Evolutionary conservation across 2,113 vertebrate species (phyloP).

Genomic region (Todiramphus chloris): DNA sequence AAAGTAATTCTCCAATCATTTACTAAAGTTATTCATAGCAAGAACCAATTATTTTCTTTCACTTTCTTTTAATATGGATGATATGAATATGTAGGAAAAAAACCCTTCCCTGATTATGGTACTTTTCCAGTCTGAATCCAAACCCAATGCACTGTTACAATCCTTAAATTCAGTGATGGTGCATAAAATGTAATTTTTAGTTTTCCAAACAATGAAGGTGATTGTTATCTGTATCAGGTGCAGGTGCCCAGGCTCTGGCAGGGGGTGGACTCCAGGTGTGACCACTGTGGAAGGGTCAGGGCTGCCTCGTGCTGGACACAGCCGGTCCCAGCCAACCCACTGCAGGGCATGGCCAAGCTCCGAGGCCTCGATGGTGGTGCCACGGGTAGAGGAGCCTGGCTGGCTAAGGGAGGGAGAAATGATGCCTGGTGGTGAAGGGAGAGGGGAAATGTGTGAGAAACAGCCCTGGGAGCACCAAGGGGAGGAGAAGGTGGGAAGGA

Average conservation of each 20-base stretch:
- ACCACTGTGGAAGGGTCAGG: not conserved
- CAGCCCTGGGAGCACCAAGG: not conserved
- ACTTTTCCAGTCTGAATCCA: not conserved
- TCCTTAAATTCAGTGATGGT: not conserved
- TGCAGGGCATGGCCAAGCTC: not conserved
- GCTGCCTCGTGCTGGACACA: not conserved
- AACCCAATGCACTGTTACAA: not conserved
- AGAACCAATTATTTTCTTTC: not conserved
- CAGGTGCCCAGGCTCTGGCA: accelerated
- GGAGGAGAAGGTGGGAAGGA: too few relatives aligned
- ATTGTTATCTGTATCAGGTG: not conserved
- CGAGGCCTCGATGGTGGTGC: not conserved
- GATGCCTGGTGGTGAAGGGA: not conserved
- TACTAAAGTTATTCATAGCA: not conserved
- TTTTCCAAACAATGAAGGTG: not conserved
- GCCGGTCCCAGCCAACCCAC: not conserved
- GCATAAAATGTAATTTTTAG: not conserved
- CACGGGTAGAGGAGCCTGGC: not conserved
- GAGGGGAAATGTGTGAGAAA: not conserved
- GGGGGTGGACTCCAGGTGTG: too few relatives aligned
- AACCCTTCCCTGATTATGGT: not conserved
- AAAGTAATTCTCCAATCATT: not conserved
- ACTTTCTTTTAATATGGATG: not conserved
- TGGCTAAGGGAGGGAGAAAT: not conserved
- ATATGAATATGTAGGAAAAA: not conserved